These are phyloP conservation scores for Epinephelus fuscoguttatus DNA, from an alignment of 2,113 vertebrate genomes.

Conservation along the genomic window DNA sequence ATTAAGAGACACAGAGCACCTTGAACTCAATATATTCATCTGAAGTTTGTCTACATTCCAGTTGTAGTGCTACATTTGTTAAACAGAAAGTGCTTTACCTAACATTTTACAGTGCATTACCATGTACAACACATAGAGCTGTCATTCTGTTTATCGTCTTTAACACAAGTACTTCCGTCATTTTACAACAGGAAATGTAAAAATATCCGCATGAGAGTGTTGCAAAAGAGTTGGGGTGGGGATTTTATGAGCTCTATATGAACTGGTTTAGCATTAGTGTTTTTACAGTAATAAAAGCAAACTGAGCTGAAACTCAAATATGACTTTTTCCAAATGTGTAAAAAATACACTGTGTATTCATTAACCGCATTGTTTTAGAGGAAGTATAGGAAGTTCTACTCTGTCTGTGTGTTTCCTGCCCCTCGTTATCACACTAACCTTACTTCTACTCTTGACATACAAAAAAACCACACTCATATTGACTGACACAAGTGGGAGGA, in stretches of 20 bases:
- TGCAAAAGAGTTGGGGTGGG: not conserved
- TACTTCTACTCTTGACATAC: not conserved
- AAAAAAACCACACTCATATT: not conserved
- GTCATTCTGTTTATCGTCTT: not conserved
- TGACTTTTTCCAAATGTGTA: not conserved
- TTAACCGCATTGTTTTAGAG: accelerated
- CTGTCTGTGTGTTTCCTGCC: not conserved
- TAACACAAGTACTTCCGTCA: not conserved
- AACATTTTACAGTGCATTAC: not conserved
- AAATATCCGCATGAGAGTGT: not conserved
- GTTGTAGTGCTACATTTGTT: constrained; percentile 8
- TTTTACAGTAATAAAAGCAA: not conserved
- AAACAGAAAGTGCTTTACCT: constrained; percentile 3
- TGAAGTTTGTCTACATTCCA: constrained; percentile 1
- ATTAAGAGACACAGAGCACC: constrained; percentile 19
- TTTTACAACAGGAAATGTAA: constrained; percentile 19
- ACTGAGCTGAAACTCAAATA: not conserved
- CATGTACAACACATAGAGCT: not conserved
- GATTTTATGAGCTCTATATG: not conserved
- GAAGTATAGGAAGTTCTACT: not conserved
- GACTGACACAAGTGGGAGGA: not conserved
- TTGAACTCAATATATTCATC: not conserved
- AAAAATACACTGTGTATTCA: not conserved
- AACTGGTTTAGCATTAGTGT: not conserved
- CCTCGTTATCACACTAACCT: accelerated